Conservation (phyloP, 2,888 invertebrate genomes). For the Lobophora halterata region DNA sequence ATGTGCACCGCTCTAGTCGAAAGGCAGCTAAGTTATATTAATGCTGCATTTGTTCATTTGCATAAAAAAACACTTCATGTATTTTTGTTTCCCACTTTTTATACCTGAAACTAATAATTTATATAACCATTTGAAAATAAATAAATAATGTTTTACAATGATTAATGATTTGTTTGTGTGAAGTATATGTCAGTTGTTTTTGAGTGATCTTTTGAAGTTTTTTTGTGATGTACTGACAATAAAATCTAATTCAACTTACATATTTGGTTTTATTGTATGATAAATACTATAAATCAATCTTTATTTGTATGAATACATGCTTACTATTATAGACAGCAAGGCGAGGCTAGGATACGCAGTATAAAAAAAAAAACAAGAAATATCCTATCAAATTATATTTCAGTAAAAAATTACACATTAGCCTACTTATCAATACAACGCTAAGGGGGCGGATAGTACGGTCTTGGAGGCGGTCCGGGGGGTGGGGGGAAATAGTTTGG, state of each 20-base stretch:
- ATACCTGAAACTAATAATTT: too few species aligned
- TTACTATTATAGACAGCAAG: neutral
- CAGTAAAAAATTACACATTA: conserved; percentile 63
- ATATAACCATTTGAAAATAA: too few species aligned
- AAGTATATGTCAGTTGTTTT: conserved; percentile 24
- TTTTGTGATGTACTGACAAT: conserved; percentile 47
- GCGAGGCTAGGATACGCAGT: neutral
- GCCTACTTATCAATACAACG: conserved; percentile 40
- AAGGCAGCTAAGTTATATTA: conserved; percentile 47
- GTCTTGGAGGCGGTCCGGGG: conserved; percentile 57
- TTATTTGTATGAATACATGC: neutral
- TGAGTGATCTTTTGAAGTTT: conserved; percentile 23
- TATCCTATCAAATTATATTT: conserved; percentile 60
- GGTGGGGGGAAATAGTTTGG: conserved; percentile 63
- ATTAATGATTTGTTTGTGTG: conserved; percentile 29
- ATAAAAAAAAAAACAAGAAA: conserved; percentile 33
- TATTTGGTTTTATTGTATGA: conserved; percentile 18
- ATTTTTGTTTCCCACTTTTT: conserved; percentile 10
- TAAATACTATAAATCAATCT: too few species aligned
- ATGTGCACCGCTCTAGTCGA: conserved; percentile 49
- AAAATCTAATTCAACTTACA: conserved; percentile 38
- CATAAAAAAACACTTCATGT: conserved; percentile 34
- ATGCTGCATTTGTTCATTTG: conserved; percentile 35
- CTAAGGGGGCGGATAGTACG: conserved; percentile 72
- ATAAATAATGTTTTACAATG: too few species aligned